Conservation (phyloP, 2,888 invertebrate genomes). For the Drosophila rubida region DNA sequence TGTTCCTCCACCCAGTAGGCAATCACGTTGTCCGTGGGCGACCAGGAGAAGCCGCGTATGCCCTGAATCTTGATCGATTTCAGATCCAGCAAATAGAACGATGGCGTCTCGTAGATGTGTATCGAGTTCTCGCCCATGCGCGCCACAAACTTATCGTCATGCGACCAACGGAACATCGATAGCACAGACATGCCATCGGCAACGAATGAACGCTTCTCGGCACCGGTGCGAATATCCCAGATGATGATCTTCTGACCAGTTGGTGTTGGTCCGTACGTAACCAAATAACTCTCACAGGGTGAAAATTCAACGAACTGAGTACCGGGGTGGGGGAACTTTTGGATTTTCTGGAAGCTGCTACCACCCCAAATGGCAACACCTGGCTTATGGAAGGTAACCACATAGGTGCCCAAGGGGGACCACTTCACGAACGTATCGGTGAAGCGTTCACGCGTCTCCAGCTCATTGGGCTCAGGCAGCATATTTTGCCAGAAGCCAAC, state of each 20-base stretch:
- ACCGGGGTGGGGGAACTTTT: slow-evolving; percentile 94
- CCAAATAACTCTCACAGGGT: slow-evolving; percentile 98
- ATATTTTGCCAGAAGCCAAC: slow-evolving; percentile 96
- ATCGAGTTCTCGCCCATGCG: slow-evolving; percentile 93
- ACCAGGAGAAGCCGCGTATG: slow-evolving; percentile 98
- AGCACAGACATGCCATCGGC: slow-evolving; percentile 93
- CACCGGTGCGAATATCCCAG: slow-evolving; percentile 98
- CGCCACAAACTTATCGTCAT: slow-evolving; percentile 97
- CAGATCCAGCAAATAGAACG: slow-evolving; percentile 96
- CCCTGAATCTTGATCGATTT: slow-evolving; percentile 96
- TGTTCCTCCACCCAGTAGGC: slow-evolving; percentile 99
- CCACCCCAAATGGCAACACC: slow-evolving; percentile 99
- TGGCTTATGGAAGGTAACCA: slow-evolving; percentile 97
- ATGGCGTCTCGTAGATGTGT: slow-evolving; percentile 98
- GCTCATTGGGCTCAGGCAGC: slow-evolving; percentile 92
- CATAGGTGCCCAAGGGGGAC: slow-evolving; percentile 98
- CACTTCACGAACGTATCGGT: slow-evolving; percentile 98
- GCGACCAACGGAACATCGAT: slow-evolving; percentile 99
- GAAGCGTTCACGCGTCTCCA: slow-evolving; percentile 95
- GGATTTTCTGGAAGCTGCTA: slow-evolving; percentile 95
- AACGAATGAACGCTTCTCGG: slow-evolving; percentile 96
- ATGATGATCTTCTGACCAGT: slow-evolving; percentile 93
- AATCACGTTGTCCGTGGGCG: slow-evolving; percentile 97
- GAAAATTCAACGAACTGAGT: slow-evolving; percentile 99
- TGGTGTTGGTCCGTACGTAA: slow-evolving; percentile 95